phyloP scores from a whole-genome alignment of 2,797 vertebrate genomes.

The Tragopan temminckii region DNA sequence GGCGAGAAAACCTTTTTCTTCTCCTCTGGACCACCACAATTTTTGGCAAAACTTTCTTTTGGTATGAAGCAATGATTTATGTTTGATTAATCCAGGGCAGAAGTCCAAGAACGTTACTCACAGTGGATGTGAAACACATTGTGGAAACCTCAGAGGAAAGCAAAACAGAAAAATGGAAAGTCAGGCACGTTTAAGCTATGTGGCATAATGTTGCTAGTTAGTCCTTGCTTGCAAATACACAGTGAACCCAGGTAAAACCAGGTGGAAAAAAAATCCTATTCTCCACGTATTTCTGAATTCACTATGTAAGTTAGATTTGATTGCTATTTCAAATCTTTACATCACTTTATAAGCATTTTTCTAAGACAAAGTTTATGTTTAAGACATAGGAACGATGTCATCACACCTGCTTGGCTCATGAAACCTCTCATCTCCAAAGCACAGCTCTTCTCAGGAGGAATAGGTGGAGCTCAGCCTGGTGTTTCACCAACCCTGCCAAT shows the following conservation, averaged over 20 bases:
- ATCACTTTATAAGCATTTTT: neutral
- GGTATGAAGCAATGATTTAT: constrained; percentile 18
- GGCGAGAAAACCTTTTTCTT: neutral
- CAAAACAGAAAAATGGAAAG: neutral
- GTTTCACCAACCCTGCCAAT: neutral
- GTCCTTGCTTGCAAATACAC: rapidly evolving
- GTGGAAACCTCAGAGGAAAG: constrained; percentile 11
- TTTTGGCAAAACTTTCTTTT: constrained; percentile 40
- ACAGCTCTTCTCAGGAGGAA: neutral
- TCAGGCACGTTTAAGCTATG: neutral
- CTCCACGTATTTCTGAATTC: neutral
- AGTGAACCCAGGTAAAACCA: neutral
- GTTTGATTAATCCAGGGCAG: constrained; percentile 42
- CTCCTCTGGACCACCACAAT: neutral
- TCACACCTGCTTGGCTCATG: neutral
- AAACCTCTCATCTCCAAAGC: neutral
- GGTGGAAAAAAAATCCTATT: neutral
- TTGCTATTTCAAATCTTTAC: neutral
- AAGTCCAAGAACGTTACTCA: constrained; percentile 41
- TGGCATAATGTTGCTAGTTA: neutral
- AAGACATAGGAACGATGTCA: neutral
- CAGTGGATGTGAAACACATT: constrained; percentile 29
- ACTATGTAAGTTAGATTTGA: neutral
- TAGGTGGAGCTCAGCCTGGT: neutral
- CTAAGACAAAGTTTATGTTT: neutral